Evolutionary conservation across 2,113 vertebrate genomes (phyloP).

Genomic region (Neogobius melanostomus): DNA sequence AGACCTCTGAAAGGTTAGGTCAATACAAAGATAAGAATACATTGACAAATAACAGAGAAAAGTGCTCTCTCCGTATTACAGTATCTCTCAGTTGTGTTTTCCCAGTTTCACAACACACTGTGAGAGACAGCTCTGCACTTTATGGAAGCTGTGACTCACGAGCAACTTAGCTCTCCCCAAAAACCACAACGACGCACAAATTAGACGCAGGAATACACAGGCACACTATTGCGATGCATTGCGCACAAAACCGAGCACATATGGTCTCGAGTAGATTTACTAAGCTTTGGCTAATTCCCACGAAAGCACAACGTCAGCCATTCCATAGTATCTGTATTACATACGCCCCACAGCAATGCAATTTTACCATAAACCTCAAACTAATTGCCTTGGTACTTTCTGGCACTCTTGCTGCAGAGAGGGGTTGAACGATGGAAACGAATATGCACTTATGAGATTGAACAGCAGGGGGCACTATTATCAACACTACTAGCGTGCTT

Average conservation of each 20-base stretch:
- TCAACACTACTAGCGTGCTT: conserved; percentile 10
- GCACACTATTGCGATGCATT: conserved; percentile 16
- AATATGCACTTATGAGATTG: background rate
- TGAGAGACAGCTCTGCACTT: conserved; percentile 19
- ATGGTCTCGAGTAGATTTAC: conserved; percentile 2
- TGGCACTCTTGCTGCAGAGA: background rate
- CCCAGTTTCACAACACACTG: conserved; percentile 13
- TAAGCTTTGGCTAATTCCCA: conserved; percentile 22
- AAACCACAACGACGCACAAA: conserved; percentile 52
- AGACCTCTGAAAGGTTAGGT: conserved; percentile 5
- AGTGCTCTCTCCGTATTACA: background rate
- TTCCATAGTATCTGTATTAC: conserved; percentile 41
- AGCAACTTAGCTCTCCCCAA: conserved; percentile 44
- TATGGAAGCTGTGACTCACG: conserved; percentile 71
- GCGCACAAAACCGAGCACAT: conserved; percentile 19
- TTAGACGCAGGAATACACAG: conserved; percentile 34
- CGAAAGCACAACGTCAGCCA: conserved; percentile 20
- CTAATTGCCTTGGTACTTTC: conserved; percentile 15
- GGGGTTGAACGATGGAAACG: background rate
- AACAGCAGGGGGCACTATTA: conserved; percentile 53
- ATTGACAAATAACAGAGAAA: conserved; percentile 10
- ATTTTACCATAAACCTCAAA: conserved; percentile 48
- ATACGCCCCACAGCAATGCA: conserved; percentile 41
- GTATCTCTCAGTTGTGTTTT: conserved; percentile 6
- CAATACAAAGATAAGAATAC: conserved; percentile 25